These are phyloP conservation scores for Amblyteles armatorius DNA, from an alignment of 2,888 invertebrate species.

Conservation along the genomic window DNA sequence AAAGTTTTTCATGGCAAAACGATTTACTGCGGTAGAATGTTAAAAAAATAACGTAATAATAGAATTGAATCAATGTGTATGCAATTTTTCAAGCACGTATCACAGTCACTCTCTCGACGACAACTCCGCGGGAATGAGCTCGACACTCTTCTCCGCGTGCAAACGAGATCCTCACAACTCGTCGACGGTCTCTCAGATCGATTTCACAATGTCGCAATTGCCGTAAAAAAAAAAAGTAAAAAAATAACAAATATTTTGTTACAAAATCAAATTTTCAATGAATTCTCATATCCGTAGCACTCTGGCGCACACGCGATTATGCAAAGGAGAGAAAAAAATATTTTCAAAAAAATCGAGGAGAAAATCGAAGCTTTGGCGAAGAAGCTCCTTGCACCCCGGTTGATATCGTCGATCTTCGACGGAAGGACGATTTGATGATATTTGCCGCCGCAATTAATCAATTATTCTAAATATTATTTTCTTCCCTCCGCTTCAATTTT, in stretches of 20 bases:
- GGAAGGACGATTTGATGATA: not conserved
- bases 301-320: constrained; percentile 10
- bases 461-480: not conserved
- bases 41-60: not conserved
- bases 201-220: constrained; percentile 8
- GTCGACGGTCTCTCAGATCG: not conserved
- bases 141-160: not conserved
- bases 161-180: not conserved
- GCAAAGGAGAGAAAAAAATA: not conserved
- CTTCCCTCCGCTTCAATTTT: not conserved
- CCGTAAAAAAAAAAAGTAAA: not conserved
- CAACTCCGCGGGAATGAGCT: constrained; percentile 13
- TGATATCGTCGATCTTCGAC: not conserved
- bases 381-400: not conserved
- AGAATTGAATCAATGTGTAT: not conserved
- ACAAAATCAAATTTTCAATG: not conserved
- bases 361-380: not conserved
- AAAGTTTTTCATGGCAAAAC: not conserved
- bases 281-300: constrained; percentile 13
- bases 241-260: not conserved
- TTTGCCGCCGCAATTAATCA: not conserved
- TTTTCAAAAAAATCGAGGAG: not conserved
- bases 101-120: constrained; percentile 54
- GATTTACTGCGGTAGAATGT: not conserved
- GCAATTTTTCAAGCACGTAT: constrained; percentile 25